Percentiles rank a stretch among this genome's conserved stretches.
Conservation (phyloP, 2,113 vertebrate species). For the Xiphorhynchus elegans region DNA sequence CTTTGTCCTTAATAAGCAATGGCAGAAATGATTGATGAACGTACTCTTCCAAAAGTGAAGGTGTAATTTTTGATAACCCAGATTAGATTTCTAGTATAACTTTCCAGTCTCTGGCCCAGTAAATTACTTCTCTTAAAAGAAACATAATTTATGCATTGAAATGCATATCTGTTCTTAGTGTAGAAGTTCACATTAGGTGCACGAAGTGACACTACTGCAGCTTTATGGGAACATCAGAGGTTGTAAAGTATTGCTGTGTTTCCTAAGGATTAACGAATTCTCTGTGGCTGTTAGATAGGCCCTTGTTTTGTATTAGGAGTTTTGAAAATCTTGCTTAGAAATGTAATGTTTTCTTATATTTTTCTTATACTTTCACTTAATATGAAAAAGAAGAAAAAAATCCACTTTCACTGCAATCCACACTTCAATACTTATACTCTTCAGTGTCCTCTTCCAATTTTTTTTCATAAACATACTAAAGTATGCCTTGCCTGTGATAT, state of each 20-base stretch:
- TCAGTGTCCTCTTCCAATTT: background rate
- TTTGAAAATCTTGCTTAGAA: background rate
- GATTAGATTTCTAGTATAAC: background rate
- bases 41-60: background rate
- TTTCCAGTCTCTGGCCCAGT: background rate
- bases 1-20: background rate
- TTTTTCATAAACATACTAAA: background rate
- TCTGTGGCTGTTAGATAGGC: background rate
- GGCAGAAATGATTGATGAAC: background rate
- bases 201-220: rapidly evolving
- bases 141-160: background rate
- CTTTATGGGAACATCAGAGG: background rate
- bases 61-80: background rate
- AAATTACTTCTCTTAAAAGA: background rate
- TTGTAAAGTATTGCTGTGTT: background rate
- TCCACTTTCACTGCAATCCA: background rate
- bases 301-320: background rate
- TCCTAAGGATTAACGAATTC: background rate
- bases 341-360: background rate
- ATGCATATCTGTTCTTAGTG: background rate
- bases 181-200: background rate
- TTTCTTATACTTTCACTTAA: background rate
- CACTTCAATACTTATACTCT: background rate
- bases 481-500: background rate
- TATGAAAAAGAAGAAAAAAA: background rate